Evolutionary conservation across 2,888 invertebrate genomes (phyloP).

Genomic region (Sarcophaga caerulescens): DNA sequence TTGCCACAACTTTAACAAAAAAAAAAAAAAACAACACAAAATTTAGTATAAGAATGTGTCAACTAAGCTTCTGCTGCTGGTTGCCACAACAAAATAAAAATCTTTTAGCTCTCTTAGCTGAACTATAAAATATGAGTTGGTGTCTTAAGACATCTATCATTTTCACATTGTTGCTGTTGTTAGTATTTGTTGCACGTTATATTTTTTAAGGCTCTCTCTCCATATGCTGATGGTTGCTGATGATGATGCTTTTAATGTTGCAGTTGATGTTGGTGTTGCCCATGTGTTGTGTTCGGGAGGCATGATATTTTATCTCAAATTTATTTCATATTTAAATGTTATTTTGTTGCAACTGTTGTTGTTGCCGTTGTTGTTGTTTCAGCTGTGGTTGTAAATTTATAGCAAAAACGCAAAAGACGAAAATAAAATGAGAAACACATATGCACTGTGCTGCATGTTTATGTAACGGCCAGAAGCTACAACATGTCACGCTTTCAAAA

Average conservation of each 20-base stretch:
- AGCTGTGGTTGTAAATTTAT: conserved; percentile 9
- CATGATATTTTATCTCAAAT: conserved; percentile 51
- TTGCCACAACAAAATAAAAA: too few species aligned
- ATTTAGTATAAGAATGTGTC: conserved; percentile 51
- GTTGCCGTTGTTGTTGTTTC: background rate
- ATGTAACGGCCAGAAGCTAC: conserved; percentile 75
- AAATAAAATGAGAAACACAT: background rate
- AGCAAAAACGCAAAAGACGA: background rate
- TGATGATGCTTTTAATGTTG: background rate
- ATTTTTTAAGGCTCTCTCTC: background rate
- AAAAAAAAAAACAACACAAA: conserved; percentile 11
- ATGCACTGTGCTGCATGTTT: conserved; percentile 31
- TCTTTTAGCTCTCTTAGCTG: conserved; percentile 8
- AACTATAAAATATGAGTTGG: conserved; percentile 65
- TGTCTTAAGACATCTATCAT: conserved; percentile 64
- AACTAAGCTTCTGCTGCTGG: background rate
- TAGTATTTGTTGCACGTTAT: conserved; percentile 6
- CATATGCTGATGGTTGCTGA: background rate
- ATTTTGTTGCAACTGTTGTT: background rate
- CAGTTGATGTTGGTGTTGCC: conserved; percentile 40
- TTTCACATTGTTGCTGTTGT: conserved; percentile 48
- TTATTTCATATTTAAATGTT: conserved; percentile 62
- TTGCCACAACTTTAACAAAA: background rate
- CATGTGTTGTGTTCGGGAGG: background rate
- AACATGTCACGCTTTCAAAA: conserved; percentile 74